Evolutionary conservation across 2,113 vertebrate species (phyloP), one percentile per base, ranked within the genome.

Genomic region (Syngnathus scovelli): DNA sequence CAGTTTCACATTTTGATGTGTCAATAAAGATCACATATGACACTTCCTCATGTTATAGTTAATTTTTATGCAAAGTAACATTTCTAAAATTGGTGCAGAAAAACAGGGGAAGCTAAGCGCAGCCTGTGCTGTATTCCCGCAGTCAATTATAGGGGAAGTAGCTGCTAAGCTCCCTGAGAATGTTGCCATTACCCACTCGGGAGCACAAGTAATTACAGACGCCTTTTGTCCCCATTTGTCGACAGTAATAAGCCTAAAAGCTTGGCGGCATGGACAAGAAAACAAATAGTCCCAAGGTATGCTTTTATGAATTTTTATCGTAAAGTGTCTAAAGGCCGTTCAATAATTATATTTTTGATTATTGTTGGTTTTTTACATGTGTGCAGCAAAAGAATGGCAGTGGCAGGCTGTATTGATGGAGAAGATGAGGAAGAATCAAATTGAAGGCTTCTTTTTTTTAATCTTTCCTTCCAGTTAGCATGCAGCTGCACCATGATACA

Each of bases 181-280:
- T 68, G 65, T 73, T 19, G 72, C 78, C 71, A 72, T 76, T 64
- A 69, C 77, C 80, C 86, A 77, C 73, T 68, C 67, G 84, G 87
- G 83, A 83, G 61, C 69, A 39, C 1, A 44, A 79, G 82, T 88
- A 88, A 90, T 90, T 89, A 86, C 80, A 85, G 77, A 69, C 61
- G 69, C 69, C 82, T 75, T 83, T 85, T 82, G 77, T 86, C 80
- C 81, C 79, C 78, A 74, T 85, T 85, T 82, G 78, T 78, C 76
- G 49, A 74, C 70, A 74, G 76, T 83, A 85, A 86, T 82, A 78
- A 80, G 82, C 82, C 76, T 77, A 71, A 83, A 83, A 86, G 79
- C 77, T 74, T 63, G 15, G 75, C 62, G 78, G 74, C 74, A 78
- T 71, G 66, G 67, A 23, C 80, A 69, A 72, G 71, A 82, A 85